Evolutionary conservation across 2,888 invertebrate genomes (phyloP), one percentile per base, ranked within the genome.

Genomic region (Drosophila hawaiiensis): DNA sequence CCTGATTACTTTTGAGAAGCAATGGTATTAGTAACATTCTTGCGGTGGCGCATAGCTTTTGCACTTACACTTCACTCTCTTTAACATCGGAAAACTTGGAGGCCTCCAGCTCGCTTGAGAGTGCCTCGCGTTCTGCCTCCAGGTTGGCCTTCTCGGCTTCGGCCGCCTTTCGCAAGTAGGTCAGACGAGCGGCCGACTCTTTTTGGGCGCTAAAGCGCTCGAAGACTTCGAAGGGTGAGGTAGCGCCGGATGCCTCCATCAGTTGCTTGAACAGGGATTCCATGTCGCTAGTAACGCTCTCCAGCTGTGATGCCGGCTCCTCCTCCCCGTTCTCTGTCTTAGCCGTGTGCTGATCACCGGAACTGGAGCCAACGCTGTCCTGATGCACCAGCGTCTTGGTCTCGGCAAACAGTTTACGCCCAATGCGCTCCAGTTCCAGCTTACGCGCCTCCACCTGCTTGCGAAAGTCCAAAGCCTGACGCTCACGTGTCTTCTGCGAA

Each of bases 81-180:
- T 96, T 96, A 16, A 96, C 96, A 80, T 97, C 97, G 0, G 96
- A 96, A 91, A 96, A 97, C 92, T 97, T 97, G 73, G 95, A 96
- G 4, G 95, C 95, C 85, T 97, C 97, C 61, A 97, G 93, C 90
- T 97, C 96, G 0, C 94, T 94, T 74, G 95, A 94, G 47, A 97
- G 94, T 0, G 94, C 93, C 22, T 97, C 95, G 73, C 96, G 95
- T 35, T 94, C 95, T 39, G 94, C 94, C 90, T 97, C 97, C 71
- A 97, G 90, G 52, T 94, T 94, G 39, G 95, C 94, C 89, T 97
- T 97, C 91, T 97, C 96, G 12, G 95, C 94, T 83, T 97, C 97
- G 0, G 96, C 96, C 12, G 95, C 95, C 79, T 95, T 94, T 79
- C 97, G 95, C 80, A 97, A 94, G 89, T 96, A 95, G 65, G 95